Evolutionary conservation across 2,797 vertebrate genomes (phyloP).

Genomic region (Ambastaia sidthimunki): DNA sequence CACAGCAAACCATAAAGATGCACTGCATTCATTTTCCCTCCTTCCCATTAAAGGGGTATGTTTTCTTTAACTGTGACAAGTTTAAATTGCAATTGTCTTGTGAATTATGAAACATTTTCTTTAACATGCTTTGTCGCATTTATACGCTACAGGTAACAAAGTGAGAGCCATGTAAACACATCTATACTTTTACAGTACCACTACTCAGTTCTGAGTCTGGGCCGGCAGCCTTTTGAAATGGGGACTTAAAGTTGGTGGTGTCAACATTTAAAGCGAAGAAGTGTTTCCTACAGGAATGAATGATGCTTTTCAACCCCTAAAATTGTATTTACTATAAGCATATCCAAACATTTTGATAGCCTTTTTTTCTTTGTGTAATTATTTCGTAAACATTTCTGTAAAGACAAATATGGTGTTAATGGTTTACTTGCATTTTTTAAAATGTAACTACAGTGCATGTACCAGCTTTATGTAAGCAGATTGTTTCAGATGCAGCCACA

Average conservation of each 20-base stretch:
- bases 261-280: constrained; percentile 83
- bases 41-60: constrained; percentile 33
- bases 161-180: constrained; percentile 93
- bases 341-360: constrained; percentile 39
- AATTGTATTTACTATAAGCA: constrained; percentile 62
- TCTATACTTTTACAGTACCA: constrained; percentile 90
- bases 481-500: constrained; percentile 86
- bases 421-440: constrained; percentile 68
- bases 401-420: constrained; percentile 54
- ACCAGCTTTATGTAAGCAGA: constrained; percentile 78
- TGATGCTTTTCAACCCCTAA: constrained; percentile 63
- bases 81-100: constrained; percentile 77
- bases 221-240: constrained; percentile 90
- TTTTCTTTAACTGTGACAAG: constrained; percentile 54
- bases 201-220: constrained; percentile 85
- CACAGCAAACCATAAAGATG: neutral
- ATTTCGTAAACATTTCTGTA: constrained; percentile 43
- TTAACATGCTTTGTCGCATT: constrained; percentile 96
- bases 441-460: constrained; percentile 72
- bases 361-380: constrained; percentile 54
- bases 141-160: constrained; percentile 96
- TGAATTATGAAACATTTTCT: constrained; percentile 75
- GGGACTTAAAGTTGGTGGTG: constrained; percentile 88
- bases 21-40: constrained; percentile 63
- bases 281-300: constrained; percentile 67